Evolutionary conservation across 2,888 invertebrate species (phyloP).

Genomic region (Aleiodes leptofemur): DNA sequence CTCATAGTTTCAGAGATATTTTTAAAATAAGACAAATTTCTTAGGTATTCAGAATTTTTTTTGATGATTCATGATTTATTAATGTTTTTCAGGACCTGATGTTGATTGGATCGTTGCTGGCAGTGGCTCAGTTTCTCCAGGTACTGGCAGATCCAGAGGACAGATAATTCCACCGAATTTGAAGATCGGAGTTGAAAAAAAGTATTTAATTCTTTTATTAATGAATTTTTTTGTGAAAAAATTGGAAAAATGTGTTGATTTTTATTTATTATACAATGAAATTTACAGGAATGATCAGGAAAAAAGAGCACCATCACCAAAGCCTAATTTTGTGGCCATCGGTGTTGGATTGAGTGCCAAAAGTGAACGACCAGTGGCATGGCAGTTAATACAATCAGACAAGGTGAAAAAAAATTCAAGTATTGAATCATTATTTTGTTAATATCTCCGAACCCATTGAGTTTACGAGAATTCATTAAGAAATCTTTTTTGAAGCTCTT

Average conservation of each 20-base stretch:
- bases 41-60: not conserved
- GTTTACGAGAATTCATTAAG: too few relatives aligned
- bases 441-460: not conserved
- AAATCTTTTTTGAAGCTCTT: too few relatives aligned
- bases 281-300: conserved; percentile 54
- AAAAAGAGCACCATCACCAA: conserved; percentile 53
- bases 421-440: not conserved
- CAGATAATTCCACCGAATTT: conserved; percentile 65
- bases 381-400: conserved; percentile 62
- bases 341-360: conserved; percentile 62
- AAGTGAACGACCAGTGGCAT: conserved; percentile 59
- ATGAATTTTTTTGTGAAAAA: not conserved
- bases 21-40: not conserved
- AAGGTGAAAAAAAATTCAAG: conserved; percentile 54
- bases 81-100: conserved; percentile 78
- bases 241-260: not conserved
- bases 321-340: conserved; percentile 61
- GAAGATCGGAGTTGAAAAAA: conserved; percentile 59
- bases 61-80: not conserved
- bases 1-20: not conserved
- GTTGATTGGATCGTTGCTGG: conserved; percentile 86
- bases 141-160: conserved; percentile 72
- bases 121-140: conserved; percentile 79
- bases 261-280: conserved; percentile 14
- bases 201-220: conserved; percentile 31